Base-by-base conservation (phyloP, 1,140 invertebrate genomes). In the Pissodes strobi region DNA sequence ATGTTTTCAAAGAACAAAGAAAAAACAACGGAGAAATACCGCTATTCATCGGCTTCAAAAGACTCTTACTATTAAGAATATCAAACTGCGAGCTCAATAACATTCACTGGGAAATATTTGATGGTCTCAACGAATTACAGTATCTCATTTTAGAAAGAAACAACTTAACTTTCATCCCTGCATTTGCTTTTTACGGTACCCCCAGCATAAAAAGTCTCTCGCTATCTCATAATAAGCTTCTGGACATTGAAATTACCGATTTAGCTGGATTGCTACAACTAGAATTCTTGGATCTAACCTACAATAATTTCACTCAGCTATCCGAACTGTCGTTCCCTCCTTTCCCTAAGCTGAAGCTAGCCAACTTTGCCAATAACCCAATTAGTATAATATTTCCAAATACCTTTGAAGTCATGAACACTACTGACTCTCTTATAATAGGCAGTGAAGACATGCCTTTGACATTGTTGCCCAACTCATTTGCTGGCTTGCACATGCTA, bases 381-480 rank as follows among this genome's bases (percentile, higher is more conserved):
- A 81, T 90, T 18, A 81, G 82, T 62, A 78, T 82, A 2, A 81
- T 90, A 64, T 86, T 87, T 69, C 83, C 86, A n/a, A 87, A 86
- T 34, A 87, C 87, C 9, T 89, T 89, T 70, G 86, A 87, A 78
- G 84, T 88, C 1, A 85, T 89, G 83, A 89, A 89, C 73, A 81
- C 81, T 34, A 89, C 88, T 1, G 75, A 80, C 55, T 77, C 79
- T n/a, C 72, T 90, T 15, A 82, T 82, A 67, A 70, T 90, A 30
- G 87, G 87, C 13, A 82, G 82, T 23, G 70, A 79, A 18, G 74
- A 76, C 15, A 79, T 79, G 1, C 77, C 80, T 21, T 64, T 89
- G 9, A 80, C 83, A 55, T 63, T 90, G 27, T 76, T 83, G 55
- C 80, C 82, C 57, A 85, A 87, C 68, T 84, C 86, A 1, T 88